A percentile compares a stretch with the other conserved stretches of the same genome.
phyloP scores from a whole-genome alignment of 1,140 invertebrate genomes.

The Sesamia nonagrioides region DNA sequence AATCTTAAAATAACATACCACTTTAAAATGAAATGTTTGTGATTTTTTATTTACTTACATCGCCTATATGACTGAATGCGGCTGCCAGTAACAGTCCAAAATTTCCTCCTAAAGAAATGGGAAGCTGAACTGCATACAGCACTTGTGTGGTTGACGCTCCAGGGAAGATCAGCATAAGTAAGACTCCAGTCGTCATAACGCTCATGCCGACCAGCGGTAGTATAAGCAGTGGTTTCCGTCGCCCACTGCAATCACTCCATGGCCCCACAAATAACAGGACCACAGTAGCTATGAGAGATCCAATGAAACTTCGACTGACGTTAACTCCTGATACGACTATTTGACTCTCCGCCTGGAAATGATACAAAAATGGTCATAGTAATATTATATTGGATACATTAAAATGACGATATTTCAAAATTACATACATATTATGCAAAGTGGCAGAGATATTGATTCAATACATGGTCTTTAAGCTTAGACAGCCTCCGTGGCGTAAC shows the following conservation, averaged over 20 bases:
- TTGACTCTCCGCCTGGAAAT: constrained; percentile 82
- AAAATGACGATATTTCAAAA: too few species aligned
- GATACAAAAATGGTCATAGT: neutral
- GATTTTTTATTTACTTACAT: constrained; percentile 71
- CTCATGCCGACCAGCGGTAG: constrained; percentile 81
- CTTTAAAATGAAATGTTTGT: neutral
- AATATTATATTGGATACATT: too few species aligned
- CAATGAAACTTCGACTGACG: constrained; percentile 80
- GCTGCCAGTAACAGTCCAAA: constrained; percentile 79
- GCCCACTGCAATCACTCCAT: constrained; percentile 85
- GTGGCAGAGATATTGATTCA: too few species aligned
- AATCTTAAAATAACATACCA: neutral
- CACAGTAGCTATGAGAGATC: constrained; percentile 74
- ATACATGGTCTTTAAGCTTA: too few species aligned
- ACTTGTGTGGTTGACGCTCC: constrained; percentile 76
- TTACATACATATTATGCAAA: too few species aligned
- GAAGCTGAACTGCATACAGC: constrained; percentile 80
- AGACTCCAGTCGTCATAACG: constrained; percentile 74
- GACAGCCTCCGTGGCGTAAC: too few species aligned
- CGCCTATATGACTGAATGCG: constrained; percentile 82
- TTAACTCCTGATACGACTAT: constrained; percentile 78
- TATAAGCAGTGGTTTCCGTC: constrained; percentile 83
- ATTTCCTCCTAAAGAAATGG: constrained; percentile 83
- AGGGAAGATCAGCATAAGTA: constrained; percentile 79
- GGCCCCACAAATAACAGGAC: constrained; percentile 82